Percentiles rank a stretch among this genome's conserved stretches.
Conservation (phyloP, 2,888 invertebrate genomes). For the Pseudolycoriella hygida region DNA sequence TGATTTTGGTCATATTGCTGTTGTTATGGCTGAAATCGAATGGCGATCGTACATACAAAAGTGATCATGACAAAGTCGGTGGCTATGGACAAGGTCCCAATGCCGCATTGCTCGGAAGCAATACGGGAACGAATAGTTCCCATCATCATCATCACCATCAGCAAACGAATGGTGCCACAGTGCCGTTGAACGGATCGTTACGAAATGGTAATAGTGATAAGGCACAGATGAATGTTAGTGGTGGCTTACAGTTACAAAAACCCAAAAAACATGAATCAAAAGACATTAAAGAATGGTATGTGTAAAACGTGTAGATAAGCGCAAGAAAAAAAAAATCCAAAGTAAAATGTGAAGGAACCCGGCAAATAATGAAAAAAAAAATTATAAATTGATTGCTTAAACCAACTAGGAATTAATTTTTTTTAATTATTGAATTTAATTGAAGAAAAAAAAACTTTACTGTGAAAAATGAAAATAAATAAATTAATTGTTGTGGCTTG, state of each 20-base stretch:
- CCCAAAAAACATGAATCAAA: slow-evolving; percentile 60
- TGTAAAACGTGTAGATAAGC: slow-evolving; percentile 36
- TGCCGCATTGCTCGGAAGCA: slow-evolving; percentile 55
- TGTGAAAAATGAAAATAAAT: no score
- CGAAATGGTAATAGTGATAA: slow-evolving; percentile 32
- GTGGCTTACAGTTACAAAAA: slow-evolving; percentile 31
- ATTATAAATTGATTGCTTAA: not conserved
- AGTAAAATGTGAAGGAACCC: no score
- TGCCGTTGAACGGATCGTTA: slow-evolving; percentile 25
- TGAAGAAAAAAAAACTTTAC: no score
- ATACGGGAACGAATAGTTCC: slow-evolving; percentile 34
- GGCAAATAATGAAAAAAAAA: not conserved
- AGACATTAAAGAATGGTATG: slow-evolving; percentile 95
- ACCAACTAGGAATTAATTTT: no score
- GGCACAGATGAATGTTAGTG: slow-evolving; percentile 18
- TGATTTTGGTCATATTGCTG: slow-evolving; percentile 75
- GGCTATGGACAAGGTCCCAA: slow-evolving; percentile 62
- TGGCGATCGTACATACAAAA: slow-evolving; percentile 81
- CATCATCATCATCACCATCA: slow-evolving; percentile 24
- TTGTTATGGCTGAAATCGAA: slow-evolving; percentile 77
- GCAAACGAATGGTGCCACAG: slow-evolving; percentile 19
- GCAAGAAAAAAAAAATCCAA: not conserved
- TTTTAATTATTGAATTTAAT: no score
- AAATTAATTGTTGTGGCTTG: no score
- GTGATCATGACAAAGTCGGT: slow-evolving; percentile 61